These are phyloP conservation scores for Corvus cornix DNA, from an alignment of 2,113 vertebrate species.

Conservation along the genomic window DNA sequence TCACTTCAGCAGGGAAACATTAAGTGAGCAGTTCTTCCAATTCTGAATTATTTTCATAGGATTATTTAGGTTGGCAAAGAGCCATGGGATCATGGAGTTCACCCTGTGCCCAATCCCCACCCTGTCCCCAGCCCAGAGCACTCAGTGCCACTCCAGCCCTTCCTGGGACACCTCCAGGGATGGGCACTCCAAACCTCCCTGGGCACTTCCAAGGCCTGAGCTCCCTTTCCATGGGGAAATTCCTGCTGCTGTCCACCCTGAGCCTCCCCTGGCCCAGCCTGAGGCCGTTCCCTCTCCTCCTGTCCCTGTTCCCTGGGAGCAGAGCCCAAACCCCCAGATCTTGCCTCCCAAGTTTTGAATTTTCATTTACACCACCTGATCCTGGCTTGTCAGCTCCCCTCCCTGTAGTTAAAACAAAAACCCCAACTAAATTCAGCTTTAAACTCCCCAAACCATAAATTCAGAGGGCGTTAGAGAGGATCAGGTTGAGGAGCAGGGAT, in stretches of 20 bases:
- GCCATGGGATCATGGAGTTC: rapidly evolving
- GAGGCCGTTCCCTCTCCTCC: not conserved
- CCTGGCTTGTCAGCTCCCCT: not conserved
- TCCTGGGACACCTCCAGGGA: not conserved
- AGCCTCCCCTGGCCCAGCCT: not conserved
- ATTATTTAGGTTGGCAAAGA: not conserved
- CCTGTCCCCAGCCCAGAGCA: not conserved
- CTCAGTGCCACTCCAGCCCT: not conserved
- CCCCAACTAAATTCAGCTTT: not conserved
- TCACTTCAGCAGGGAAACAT: rapidly evolving
- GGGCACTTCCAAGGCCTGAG: not conserved
- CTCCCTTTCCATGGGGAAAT: not conserved
- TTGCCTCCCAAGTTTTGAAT: rapidly evolving
- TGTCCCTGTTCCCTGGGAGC: not conserved
- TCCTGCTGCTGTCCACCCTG: not conserved
- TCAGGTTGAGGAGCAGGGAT: not conserved
- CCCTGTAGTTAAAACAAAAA: not conserved
- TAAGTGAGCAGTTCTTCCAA: not conserved
- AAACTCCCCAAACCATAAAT: not conserved
- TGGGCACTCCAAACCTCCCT: not conserved
- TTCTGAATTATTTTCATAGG: not conserved
- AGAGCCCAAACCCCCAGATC: rapidly evolving
- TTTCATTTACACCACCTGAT: not conserved
- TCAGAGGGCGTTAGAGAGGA: not conserved
- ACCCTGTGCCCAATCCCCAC: rapidly evolving